These are phyloP conservation scores for Eptesicus fuscus DNA, from an alignment of 2,113 vertebrate genomes.

Conservation along the genomic window DNA sequence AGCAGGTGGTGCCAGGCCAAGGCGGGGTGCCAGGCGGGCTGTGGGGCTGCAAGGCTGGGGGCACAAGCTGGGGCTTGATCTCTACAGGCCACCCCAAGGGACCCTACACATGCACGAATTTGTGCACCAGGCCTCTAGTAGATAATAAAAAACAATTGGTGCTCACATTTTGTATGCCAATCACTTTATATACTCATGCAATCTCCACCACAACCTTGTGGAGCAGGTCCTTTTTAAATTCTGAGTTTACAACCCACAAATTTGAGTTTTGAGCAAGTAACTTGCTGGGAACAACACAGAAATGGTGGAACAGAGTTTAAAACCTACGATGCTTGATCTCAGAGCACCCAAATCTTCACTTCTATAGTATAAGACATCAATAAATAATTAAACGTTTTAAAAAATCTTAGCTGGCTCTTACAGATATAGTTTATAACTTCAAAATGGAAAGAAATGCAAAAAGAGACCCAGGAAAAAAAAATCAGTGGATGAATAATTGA, in stretches of 20 bases:
- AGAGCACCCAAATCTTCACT: conserved; percentile 44
- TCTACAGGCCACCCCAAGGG: no score
- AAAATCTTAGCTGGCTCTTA: neutral
- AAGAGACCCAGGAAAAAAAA: neutral
- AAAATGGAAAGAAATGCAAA: neutral
- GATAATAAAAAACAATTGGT: neutral
- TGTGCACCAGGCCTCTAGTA: no score
- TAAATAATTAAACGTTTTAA: neutral
- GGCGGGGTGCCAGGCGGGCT: no score
- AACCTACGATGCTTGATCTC: conserved; percentile 24
- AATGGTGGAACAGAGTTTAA: neutral
- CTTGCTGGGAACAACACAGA: neutral
- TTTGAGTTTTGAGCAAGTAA: neutral
- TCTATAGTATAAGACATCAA: neutral
- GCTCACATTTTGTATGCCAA: neutral
- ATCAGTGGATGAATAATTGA: neutral
- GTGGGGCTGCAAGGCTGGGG: no score
- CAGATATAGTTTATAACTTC: neutral
- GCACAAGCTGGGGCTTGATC: fast-evolving
- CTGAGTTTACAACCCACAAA: neutral
- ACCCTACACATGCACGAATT: no score
- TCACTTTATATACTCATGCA: neutral
- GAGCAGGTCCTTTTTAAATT: neutral
- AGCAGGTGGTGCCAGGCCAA: no score
- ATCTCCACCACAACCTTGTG: neutral